Base-by-base conservation (phyloP, 2,797 vertebrate species). In the Sebastiscus tertius region DNA sequence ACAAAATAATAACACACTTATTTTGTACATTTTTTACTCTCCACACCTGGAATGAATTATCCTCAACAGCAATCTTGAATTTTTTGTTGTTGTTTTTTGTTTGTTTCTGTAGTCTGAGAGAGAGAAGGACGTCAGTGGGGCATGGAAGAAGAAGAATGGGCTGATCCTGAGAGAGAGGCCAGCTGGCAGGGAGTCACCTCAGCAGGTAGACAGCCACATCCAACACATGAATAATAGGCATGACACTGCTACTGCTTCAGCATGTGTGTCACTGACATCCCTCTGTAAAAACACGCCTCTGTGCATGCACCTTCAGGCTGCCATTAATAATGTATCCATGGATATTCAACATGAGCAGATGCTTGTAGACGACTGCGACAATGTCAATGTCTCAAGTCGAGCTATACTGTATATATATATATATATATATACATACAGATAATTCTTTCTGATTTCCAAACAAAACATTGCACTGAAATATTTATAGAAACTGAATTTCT, bases 161-260 rank as follows among this genome's bases (percentile, higher is more conserved):
- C 84, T 95, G 63, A 93, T 94, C 85, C 92, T 90, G 42, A 92
- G 94, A 90, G 95, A 94, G 83, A 92, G 93, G 65, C 96, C 96
- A 8, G 93, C 95, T 78, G 95, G 95, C 72, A 91, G 94, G 62
- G 96, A 96, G 90, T 94, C 95, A 58, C 90, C 94, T 87, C 90
- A 89, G 81, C 93, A 94, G 89, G 95, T 95, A 92, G 79, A 84
- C 71, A 58, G n/a, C 27, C 52, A 2, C 81, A 72, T 72, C 60
- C 52, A 42, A 52, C 9, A 42, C 71, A 82, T 83, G 72, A 89
- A 73, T 76, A 74, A 89, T 82, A 77, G 72, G 29, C 81, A 26
- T 60, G 10, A 72, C 72, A 54, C 58, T 33, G 65, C 66, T 29
- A 33, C 80, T 14, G 33, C 67, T 54, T 49, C 66, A 54, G 54